A percentile compares a stretch with the other conserved stretches of the same genome.
Conservation (phyloP, 2,797 vertebrate species). For the Toxotes lorentzi region DNA sequence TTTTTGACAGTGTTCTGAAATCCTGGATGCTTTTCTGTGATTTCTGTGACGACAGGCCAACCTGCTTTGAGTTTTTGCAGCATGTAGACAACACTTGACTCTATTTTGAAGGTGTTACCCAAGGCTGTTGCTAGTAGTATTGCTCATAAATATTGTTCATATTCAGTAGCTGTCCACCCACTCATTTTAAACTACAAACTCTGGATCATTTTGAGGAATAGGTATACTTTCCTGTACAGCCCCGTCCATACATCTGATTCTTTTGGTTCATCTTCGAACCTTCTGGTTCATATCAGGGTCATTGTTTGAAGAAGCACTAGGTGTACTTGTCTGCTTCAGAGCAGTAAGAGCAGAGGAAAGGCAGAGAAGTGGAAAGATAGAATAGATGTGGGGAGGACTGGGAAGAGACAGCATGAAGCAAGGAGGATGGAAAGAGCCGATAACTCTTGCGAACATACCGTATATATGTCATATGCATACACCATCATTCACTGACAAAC, state of each 20-base stretch:
- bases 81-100: conserved; percentile 16
- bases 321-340: conserved; percentile 28
- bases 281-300: conserved; percentile 36
- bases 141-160: background rate
- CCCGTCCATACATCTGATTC: background rate
- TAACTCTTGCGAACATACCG: conserved; percentile 33
- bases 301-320: conserved; percentile 32
- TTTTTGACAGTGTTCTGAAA: conserved; percentile 27
- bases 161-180: conserved; percentile 1
- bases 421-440: conserved; percentile 36
- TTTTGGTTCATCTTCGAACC: conserved; percentile 26
- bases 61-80: conserved; percentile 14
- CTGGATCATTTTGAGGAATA: background rate
- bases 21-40: background rate
- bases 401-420: conserved; percentile 26
- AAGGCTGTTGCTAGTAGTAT: conserved; percentile 8
- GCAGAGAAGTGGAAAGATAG: conserved; percentile 31
- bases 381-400: conserved; percentile 39
- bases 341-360: conserved; percentile 24
- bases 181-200: conserved; percentile 8
- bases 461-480: conserved; percentile 5
- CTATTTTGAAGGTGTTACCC: conserved; percentile 2
- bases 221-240: background rate
- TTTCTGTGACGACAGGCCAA: too few species aligned
- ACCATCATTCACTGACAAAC: conserved; percentile 18